phyloP scores from a whole-genome alignment of 2,888 invertebrate genomes.

The Volucella inanis region DNA sequence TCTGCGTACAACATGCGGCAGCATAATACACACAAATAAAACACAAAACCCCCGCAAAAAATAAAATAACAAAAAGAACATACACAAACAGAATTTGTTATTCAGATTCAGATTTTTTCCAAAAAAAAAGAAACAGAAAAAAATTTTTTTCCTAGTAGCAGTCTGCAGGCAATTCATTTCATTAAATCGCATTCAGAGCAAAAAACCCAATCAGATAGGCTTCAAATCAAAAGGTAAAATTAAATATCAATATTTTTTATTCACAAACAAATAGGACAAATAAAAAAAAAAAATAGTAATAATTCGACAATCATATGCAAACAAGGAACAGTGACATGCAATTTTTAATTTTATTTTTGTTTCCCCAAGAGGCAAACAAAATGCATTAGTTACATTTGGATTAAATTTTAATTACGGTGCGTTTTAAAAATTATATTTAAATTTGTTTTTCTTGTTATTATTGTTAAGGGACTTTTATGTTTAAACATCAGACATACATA shows the following conservation, averaged over 20 bases:
- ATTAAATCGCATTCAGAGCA: constrained; percentile 43
- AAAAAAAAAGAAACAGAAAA: too few relatives aligned
- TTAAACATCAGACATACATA: not conserved
- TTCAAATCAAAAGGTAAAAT: constrained; percentile 3
- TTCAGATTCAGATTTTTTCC: constrained; percentile 6
- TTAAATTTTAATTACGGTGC: not conserved
- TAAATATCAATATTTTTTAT: constrained; percentile 31
- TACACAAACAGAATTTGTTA: constrained; percentile 8
- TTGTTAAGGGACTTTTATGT: not conserved
- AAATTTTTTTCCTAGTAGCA: constrained; percentile 8
- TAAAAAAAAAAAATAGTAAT: not conserved
- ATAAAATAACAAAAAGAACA: constrained; percentile 2
- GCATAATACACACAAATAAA: constrained; percentile 5
- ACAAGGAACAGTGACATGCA: constrained; percentile 22
- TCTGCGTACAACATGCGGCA: constrained; percentile 57
- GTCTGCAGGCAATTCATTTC: constrained; percentile 39
- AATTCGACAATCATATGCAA: not conserved
- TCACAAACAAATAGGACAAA: constrained; percentile 1
- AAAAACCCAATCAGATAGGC: not conserved
- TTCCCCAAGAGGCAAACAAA: not conserved
- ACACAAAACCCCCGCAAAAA: not conserved
- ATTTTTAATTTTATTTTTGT: not conserved
- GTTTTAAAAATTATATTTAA: not conserved
- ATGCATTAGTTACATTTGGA: constrained; percentile 30
- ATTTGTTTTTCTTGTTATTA: not conserved